Evolutionary conservation across 2,888 invertebrate species (phyloP).

Genomic region (Automeris io): DNA sequence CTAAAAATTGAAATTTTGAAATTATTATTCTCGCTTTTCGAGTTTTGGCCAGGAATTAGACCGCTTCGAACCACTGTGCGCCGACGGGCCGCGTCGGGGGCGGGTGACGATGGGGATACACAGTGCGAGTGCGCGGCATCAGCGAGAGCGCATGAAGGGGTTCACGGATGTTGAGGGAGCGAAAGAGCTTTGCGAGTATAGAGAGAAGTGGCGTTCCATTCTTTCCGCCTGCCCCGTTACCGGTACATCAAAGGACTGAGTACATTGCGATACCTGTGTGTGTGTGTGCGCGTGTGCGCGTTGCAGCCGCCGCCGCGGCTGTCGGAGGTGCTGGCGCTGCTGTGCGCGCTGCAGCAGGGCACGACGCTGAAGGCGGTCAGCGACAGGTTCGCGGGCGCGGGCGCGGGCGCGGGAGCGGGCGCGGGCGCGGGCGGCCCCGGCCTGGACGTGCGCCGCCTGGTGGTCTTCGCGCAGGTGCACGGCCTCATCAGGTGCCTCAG

Average conservation of each 20-base stretch:
- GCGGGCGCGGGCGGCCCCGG: slow-evolving; percentile 23
- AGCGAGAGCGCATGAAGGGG: no score
- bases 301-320: slow-evolving; percentile 38
- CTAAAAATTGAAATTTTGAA: no score
- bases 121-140: no score
- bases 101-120: no score
- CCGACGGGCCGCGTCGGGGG: no score
- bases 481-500: slow-evolving; percentile 77
- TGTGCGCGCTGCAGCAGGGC: slow-evolving; percentile 64
- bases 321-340: slow-evolving; percentile 43
- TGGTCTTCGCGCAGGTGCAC: slow-evolving; percentile 77
- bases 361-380: slow-evolving; percentile 59
- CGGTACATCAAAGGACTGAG: neutral
- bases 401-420: slow-evolving; percentile 50
- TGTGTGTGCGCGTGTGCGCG: no score
- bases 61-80: no score
- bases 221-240: neutral
- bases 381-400: slow-evolving; percentile 61
- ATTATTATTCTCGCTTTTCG: no score
- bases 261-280: neutral
- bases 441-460: slow-evolving; percentile 68
- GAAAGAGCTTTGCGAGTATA: no score
- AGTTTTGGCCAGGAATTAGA: no score
- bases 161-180: no score
- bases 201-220: no score